Percentiles rank a stretch among this genome's conserved stretches.
Conservation (phyloP, 2,797 vertebrate species). For the Amblyopsis hoosieri region DNA sequence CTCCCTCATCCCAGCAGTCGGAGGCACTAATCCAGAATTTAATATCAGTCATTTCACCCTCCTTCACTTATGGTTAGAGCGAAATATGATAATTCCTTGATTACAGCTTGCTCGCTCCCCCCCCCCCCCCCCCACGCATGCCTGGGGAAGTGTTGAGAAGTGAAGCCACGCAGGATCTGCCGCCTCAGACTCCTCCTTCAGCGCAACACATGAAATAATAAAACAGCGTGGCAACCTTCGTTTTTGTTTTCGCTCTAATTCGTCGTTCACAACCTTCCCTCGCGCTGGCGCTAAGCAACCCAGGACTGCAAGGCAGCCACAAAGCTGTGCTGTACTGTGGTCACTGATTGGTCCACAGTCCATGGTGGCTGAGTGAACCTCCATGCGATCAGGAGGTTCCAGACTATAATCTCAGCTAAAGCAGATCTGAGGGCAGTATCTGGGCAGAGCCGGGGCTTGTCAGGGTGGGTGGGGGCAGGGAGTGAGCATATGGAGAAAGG, state of each 20-base stretch:
- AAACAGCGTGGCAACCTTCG: not conserved
- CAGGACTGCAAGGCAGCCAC: too few species aligned
- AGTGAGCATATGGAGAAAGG: not conserved
- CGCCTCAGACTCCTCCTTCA: slow-evolving; percentile 40
- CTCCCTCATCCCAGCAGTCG: slow-evolving; percentile 46
- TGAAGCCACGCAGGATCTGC: slow-evolving; percentile 40
- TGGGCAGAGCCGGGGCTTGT: too few species aligned
- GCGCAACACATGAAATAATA: slow-evolving; percentile 15
- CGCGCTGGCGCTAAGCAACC: too few species aligned
- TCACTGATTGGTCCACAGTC: too few species aligned
- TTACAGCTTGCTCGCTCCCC: slow-evolving; percentile 62
- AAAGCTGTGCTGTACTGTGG: too few species aligned
- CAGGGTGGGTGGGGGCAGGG: too few species aligned
- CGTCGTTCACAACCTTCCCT: too few species aligned
- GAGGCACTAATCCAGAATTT: slow-evolving; percentile 63
- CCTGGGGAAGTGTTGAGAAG: slow-evolving; percentile 31
- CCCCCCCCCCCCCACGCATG: slow-evolving; percentile 51
- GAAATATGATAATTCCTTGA: slow-evolving; percentile 84
- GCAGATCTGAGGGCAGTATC: too few species aligned
- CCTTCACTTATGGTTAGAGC: slow-evolving; percentile 79
- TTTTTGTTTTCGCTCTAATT: too few species aligned
- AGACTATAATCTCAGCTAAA: too few species aligned
- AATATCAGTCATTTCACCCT: slow-evolving; percentile 71
- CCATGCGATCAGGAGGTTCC: too few species aligned
- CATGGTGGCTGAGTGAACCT: too few species aligned